Percentiles rank a stretch among this genome's conserved stretches.
Conservation (phyloP, 2,113 vertebrate genomes). For the Cnemophilus loriae region DNA sequence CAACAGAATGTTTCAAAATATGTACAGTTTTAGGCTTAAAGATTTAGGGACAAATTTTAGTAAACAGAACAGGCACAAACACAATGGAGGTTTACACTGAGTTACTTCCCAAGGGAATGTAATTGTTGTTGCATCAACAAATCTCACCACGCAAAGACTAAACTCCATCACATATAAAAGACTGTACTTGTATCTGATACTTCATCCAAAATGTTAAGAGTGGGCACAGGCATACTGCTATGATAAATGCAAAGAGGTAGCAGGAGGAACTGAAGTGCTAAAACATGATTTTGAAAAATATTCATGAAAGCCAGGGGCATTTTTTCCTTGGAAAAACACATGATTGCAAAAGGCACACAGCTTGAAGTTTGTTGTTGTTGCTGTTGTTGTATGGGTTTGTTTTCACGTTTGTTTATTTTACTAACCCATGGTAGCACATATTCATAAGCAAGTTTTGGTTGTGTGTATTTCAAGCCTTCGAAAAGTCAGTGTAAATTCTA, state of each 20-base stretch:
- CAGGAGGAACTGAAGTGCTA: not conserved
- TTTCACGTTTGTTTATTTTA: not conserved
- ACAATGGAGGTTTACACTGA: conserved; percentile 31
- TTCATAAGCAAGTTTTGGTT: not conserved
- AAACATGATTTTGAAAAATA: not conserved
- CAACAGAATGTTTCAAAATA: conserved; percentile 73
- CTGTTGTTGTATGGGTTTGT: not conserved
- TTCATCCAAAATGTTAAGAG: not conserved
- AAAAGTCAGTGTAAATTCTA: not conserved
- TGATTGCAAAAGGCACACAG: not conserved
- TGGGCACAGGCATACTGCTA: not conserved
- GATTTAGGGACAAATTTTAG: conserved; percentile 60
- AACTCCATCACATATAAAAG: not conserved
- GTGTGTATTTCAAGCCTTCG: not conserved
- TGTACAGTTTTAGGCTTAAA: conserved; percentile 65
- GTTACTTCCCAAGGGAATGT: not conserved
- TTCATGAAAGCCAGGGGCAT: not conserved
- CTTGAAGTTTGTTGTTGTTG: not conserved
- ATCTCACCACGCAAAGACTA: not conserved
- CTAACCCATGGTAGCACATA: not conserved
- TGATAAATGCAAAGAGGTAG: not conserved
- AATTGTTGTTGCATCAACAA: conserved; percentile 22
- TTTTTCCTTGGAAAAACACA: not conserved
- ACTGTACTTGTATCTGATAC: not conserved
- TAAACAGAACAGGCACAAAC: conserved; percentile 32